Percentiles rank a stretch among this genome's conserved stretches.
These are phyloP conservation scores for Chymomyza fuscimana DNA, from an alignment of 2,888 invertebrate genomes.

Conservation along the genomic window DNA sequence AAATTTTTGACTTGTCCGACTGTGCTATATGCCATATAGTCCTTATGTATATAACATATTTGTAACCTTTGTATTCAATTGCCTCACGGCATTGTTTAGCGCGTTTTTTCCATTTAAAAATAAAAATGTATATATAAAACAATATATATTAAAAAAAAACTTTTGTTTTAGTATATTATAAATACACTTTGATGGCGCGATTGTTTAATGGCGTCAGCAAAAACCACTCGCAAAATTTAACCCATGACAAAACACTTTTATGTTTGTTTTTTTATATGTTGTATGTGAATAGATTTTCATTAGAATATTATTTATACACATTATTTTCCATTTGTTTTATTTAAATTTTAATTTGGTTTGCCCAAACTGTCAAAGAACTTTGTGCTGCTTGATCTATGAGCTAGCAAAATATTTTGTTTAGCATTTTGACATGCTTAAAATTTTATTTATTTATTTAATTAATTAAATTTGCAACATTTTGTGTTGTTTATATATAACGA, in stretches of 20 bases:
- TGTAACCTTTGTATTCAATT: neutral
- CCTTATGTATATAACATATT: neutral
- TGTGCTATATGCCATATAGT: neutral
- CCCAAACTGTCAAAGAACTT: slow-evolving; percentile 10
- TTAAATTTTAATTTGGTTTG: slow-evolving; percentile 10
- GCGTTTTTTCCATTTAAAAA: slow-evolving; percentile 18
- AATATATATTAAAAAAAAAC: neutral
- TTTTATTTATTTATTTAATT: slow-evolving; percentile 57
- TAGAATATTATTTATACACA: neutral
- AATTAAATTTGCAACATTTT: slow-evolving; percentile 32
- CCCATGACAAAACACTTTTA: slow-evolving; percentile 54
- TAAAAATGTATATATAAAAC: neutral
- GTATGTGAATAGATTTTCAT: neutral
- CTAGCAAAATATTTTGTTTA: slow-evolving; percentile 45
- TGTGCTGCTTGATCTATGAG: slow-evolving; percentile 53
- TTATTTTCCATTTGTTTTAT: neutral
- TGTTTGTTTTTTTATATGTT: slow-evolving; percentile 16
- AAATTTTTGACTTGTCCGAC: neutral
- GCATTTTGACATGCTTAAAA: slow-evolving; percentile 50
- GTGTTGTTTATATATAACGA: neutral
- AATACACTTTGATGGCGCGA: neutral
- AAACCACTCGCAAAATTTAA: neutral
- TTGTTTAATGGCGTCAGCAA: slow-evolving; percentile 57
- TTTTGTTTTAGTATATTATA: slow-evolving; percentile 5
- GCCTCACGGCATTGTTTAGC: neutral